Evolutionary conservation across 2,888 invertebrate genomes (phyloP).

Genomic region (Thyatira batis): DNA sequence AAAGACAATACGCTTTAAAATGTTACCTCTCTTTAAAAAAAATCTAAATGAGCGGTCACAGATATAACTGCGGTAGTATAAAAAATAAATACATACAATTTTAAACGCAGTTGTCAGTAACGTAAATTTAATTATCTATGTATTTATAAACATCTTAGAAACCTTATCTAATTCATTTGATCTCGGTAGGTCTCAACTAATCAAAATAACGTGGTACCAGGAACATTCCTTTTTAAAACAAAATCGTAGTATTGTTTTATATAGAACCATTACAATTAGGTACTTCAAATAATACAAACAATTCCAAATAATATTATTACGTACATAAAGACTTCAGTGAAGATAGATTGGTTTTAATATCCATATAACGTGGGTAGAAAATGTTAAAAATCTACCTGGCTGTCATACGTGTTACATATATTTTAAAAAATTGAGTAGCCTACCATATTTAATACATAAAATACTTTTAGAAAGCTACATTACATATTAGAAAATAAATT

Average conservation of each 20-base stretch:
- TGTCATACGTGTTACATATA: too few relatives aligned
- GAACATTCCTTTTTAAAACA: constrained; percentile 3
- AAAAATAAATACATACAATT: constrained; percentile 22
- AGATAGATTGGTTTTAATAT: too few relatives aligned
- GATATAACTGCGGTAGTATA: neutral
- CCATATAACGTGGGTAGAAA: too few relatives aligned
- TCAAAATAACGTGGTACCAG: constrained; percentile 5
- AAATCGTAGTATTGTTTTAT: neutral
- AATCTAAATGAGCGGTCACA: neutral
- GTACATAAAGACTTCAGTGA: too few relatives aligned
- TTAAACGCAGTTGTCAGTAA: constrained; percentile 34
- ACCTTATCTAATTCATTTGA: constrained; percentile 65
- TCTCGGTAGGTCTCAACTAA: constrained; percentile 47
- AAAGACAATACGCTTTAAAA: constrained; percentile 5
- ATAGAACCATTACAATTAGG: neutral
- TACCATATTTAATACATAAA: constrained; percentile 7
- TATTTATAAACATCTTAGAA: constrained; percentile 51
- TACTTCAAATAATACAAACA: too few relatives aligned
- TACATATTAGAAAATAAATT: constrained; percentile 9
- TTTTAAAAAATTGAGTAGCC: constrained; percentile 15
- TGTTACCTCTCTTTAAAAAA: neutral
- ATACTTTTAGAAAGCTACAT: constrained; percentile 4
- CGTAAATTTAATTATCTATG: constrained; percentile 42
- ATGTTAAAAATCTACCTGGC: constrained; percentile 1
- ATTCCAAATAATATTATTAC: neutral